phyloP scores from a whole-genome alignment of 2,113 vertebrate genomes.

The Lota lota region DNA sequence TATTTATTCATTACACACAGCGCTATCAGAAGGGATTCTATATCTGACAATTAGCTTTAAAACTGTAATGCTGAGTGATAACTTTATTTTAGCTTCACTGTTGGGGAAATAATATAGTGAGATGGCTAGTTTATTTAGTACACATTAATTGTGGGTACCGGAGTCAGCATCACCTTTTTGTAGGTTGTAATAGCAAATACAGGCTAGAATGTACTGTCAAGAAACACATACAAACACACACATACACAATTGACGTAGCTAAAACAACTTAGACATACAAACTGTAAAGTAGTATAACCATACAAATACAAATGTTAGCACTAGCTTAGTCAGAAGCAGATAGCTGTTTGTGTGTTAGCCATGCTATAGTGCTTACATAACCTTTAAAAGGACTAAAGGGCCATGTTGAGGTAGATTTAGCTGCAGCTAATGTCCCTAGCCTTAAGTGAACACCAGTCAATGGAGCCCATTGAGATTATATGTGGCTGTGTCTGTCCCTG shows the following conservation, averaged over 20 bases:
- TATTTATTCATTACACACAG: constrained; percentile 24
- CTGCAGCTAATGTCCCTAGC: constrained; percentile 45
- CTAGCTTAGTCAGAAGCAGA: no score
- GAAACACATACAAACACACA: not conserved
- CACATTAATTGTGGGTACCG: no score
- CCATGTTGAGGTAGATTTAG: constrained; percentile 54
- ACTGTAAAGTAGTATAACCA: no score
- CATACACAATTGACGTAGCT: no score
- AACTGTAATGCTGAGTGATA: constrained; percentile 17
- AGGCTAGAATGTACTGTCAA: not conserved
- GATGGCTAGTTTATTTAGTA: no score
- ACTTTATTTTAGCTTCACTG: constrained; percentile 11
- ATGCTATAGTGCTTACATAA: constrained; percentile 21
- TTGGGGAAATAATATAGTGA: not conserved
- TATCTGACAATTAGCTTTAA: constrained; percentile 26
- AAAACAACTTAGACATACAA: no score
- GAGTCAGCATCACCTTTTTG: not conserved
- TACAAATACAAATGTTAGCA: no score
- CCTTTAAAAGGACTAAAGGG: constrained; percentile 30
- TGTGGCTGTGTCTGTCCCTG: constrained; percentile 36
- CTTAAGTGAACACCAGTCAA: constrained; percentile 64
- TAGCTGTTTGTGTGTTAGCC: no score
- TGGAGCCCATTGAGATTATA: constrained; percentile 56
- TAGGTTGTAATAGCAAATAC: constrained; percentile 30
- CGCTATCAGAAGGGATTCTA: constrained; percentile 28